phyloP scores from a whole-genome alignment of 1,140 invertebrate genomes.

The fruit fly (Drosophila melanogaster) region Release_6_plus_ISO1_MT NC_004354.4:11958001-11958500 shows the following conservation, averaged over 20 bases:
- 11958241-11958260: conserved; percentile 32
- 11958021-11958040: conserved; percentile 30
- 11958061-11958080: conserved; percentile 32
- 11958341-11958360: neutral
- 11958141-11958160: conserved; percentile 4
- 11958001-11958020: conserved; percentile 9
- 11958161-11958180: conserved; percentile 1
- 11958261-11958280: conserved; percentile 47
- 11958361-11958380: conserved; percentile 17
- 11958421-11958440: conserved; percentile 27
- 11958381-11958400: conserved; percentile 23
- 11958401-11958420: conserved; percentile 30
- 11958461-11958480: conserved; percentile 23
- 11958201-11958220: conserved; percentile 44
- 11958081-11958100: conserved; percentile 31
- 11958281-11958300: conserved; percentile 41
- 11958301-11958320: neutral
- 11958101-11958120: conserved; percentile 25
- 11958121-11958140: conserved; percentile 18
- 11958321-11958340: no score
- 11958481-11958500: neutral
- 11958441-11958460: conserved; percentile 40
- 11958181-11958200: conserved; percentile 12
- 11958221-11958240: conserved; percentile 34
- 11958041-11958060: conserved; percentile 27